Percentiles rank a stretch among this genome's conserved stretches.
Evolutionary conservation across 2,113 vertebrate genomes (phyloP).

Genomic region (Proterorhinus semilunaris): DNA sequence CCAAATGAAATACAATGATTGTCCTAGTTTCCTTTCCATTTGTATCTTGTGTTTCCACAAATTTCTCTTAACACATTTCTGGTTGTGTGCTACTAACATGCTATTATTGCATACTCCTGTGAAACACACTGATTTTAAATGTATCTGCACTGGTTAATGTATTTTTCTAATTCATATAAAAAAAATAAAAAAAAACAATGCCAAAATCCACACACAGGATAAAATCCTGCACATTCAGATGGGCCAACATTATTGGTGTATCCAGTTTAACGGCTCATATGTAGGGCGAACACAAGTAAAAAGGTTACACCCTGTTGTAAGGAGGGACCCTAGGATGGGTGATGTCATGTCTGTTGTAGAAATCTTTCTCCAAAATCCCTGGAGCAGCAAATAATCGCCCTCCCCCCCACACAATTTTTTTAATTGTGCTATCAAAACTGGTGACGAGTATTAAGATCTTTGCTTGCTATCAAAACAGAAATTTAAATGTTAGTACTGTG

Average conservation of each 20-base stretch:
- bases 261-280: conserved; percentile 14
- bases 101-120: too few relatives aligned
- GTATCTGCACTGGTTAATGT: background rate
- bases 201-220: background rate
- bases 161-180: background rate
- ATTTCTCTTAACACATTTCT: too few relatives aligned
- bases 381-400: conserved; percentile 46
- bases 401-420: too few relatives aligned
- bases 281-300: conserved; percentile 27
- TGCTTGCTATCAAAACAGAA: too few relatives aligned
- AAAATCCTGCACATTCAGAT: background rate
- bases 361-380: conserved; percentile 32
- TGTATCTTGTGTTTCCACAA: too few relatives aligned
- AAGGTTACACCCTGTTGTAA: conserved; percentile 46
- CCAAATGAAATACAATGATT: too few relatives aligned
- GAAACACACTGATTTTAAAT: background rate
- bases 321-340: conserved; percentile 33
- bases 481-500: too few relatives aligned
- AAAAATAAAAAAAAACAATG: background rate
- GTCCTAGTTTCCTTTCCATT: too few relatives aligned
- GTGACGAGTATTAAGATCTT: background rate
- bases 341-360: conserved; percentile 55
- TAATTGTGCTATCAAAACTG: too few relatives aligned
- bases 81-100: too few relatives aligned
- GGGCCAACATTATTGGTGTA: background rate